Evolutionary conservation across 2,113 vertebrate genomes (phyloP).

Genomic region (Laticauda laticaudata): DNA sequence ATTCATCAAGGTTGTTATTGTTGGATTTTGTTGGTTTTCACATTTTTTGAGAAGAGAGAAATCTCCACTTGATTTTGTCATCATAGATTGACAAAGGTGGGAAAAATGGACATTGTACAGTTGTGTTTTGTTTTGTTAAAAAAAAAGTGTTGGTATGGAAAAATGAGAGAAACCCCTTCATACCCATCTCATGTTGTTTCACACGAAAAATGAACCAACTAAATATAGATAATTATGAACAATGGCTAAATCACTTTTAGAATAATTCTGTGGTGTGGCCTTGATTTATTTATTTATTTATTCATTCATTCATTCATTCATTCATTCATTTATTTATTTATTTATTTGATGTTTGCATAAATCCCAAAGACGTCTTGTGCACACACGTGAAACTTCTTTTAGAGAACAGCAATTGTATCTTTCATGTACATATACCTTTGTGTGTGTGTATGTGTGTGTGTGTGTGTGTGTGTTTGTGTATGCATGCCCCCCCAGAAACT

Average conservation of each 20-base stretch:
- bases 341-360: neutral
- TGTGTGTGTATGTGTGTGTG: too few species aligned
- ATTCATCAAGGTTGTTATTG: neutral
- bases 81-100: neutral
- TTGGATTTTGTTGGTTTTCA: neutral
- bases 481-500: neutral
- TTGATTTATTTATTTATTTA: neutral
- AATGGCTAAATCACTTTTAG: neutral
- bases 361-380: neutral
- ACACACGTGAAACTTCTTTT: neutral
- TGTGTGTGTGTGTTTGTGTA: too few species aligned
- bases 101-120: neutral
- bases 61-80: neutral
- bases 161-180: neutral
- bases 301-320: too few species aligned
- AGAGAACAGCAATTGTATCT: neutral
- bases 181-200: neutral
- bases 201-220: neutral
- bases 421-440: neutral
- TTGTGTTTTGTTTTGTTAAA: neutral
- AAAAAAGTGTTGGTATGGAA: neutral
- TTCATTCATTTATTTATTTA: too few species aligned
- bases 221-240: neutral
- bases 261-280: neutral
- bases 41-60: neutral